phyloP scores from a whole-genome alignment of 2,113 vertebrate genomes.

The Chrysochloris asiatica region DNA sequence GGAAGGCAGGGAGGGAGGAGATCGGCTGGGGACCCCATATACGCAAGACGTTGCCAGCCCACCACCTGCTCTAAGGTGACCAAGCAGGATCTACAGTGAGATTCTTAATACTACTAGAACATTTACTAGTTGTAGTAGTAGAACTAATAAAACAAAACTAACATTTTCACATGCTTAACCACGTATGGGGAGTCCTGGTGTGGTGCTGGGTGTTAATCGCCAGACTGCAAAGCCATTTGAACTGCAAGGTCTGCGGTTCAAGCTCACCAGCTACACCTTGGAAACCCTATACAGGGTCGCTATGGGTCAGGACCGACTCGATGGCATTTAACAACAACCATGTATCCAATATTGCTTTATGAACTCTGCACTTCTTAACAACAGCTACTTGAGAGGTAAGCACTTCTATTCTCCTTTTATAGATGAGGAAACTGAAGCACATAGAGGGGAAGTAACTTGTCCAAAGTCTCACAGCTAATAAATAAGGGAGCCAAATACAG shows the following conservation, averaged over 20 bases:
- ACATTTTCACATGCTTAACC: background rate
- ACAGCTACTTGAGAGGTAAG: background rate
- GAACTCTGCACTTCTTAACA: background rate
- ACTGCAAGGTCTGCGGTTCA: no score
- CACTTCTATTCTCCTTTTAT: background rate
- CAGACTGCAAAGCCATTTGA: no score
- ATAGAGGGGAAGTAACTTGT: background rate
- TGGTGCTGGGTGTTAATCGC: no score
- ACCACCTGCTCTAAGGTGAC: no score
- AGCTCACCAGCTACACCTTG: no score
- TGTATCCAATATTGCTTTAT: background rate
- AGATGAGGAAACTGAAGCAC: background rate
- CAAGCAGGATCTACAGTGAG: slow-evolving; percentile 11
- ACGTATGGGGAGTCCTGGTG: no score
- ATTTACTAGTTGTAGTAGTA: background rate
- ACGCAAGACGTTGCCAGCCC: no score
- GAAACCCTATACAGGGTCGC: no score
- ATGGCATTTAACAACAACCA: no score
- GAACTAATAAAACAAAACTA: background rate
- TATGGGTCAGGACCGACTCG: no score
- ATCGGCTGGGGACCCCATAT: no score
- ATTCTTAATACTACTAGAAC: background rate
- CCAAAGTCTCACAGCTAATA: background rate
- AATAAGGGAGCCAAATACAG: background rate
- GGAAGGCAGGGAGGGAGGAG: no score